Base-by-base conservation (phyloP, 2,888 invertebrate genomes). In the Tanypteryx hageni region DNA sequence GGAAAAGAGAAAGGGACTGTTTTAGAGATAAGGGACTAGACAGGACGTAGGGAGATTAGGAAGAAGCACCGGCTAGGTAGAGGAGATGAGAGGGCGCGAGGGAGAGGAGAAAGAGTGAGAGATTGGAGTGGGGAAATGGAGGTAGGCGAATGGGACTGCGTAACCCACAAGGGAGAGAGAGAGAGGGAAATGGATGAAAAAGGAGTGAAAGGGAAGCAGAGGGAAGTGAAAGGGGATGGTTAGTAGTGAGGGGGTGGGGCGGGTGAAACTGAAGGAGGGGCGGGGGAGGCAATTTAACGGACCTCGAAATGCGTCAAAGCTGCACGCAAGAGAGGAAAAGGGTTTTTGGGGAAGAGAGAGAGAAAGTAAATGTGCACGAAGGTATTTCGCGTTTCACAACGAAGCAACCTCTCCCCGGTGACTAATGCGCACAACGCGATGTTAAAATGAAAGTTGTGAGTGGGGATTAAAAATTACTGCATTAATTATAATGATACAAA, bases 291-390 rank as follows among this genome's bases (percentile, higher is more conserved):
- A 76, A 76, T 76, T 76, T 76, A 76, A 76, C 76, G 76, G 76
- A 76, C 76, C 76, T 76, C 76, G 76, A 76, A 76, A 76, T 27
- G 76, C 76, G 76, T 76, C 22, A 76, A 68, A 22, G 68, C 68
- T 68, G n/a, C 22, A 68, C 22, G 76, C 76, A 27, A 76, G 27
- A 76, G 27, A 18, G 68, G 76, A 76, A 27, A 27, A 44, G 44
- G 44, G 44, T 44, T 44, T 44, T 44, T 44, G 5, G 76, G 7
- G 76, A 76, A n/a, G 22, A 18, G 68, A 68, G 18, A 68, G n/a
- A 68, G 22, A 68, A 22, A 68, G 68, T 68, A 22, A 68, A 68
- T 76, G 76, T 27, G 76, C 13, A 27, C 44, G 27, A 76, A 27
- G 18, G 76, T 27, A 76, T 76, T 76, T 76, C 76, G 44, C 44